phyloP scores from a whole-genome alignment of 2,113 vertebrate genomes.

The Lepisosteus oculatus region DNA sequence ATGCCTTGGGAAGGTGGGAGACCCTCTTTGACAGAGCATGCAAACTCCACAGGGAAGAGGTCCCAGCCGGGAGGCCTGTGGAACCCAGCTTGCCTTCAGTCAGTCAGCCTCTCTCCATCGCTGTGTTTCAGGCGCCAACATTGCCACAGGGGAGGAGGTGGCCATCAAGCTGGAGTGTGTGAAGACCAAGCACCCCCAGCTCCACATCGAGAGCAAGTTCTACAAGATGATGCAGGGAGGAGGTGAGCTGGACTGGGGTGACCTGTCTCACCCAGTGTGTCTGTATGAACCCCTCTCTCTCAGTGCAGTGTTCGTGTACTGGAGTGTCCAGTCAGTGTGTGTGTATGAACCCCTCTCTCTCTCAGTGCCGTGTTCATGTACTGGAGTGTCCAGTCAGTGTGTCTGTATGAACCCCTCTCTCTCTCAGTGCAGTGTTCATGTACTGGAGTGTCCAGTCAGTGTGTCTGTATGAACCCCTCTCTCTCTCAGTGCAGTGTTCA shows the following conservation, averaged over 20 bases:
- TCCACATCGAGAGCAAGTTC: slow-evolving; percentile 98
- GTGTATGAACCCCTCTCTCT: not conserved
- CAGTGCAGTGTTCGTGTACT: not conserved
- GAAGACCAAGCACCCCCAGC: slow-evolving; percentile 94
- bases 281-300: not conserved
- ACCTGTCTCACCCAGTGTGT: not conserved
- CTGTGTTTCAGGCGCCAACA: slow-evolving; percentile 83
- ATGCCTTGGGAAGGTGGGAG: no score
- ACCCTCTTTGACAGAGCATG: no score
- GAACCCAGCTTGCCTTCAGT: no score
- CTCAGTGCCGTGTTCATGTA: slow-evolving; percentile 62
- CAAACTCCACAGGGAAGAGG: no score
- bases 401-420: no score
- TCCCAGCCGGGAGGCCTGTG: no score
- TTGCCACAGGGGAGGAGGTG: slow-evolving; percentile 92
- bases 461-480: no score
- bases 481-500: no score
- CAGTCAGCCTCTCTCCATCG: not conserved
- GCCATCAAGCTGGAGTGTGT: slow-evolving; percentile 97
- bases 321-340: not conserved
- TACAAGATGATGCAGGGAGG: slow-evolving; percentile 99
- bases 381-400: no score
- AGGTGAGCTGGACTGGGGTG: slow-evolving; percentile 62
- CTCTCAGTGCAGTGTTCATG: no score
- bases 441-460: no score